Evolutionary conservation across 2,797 vertebrate genomes (phyloP).

Genomic region (Esox lucius): DNA sequence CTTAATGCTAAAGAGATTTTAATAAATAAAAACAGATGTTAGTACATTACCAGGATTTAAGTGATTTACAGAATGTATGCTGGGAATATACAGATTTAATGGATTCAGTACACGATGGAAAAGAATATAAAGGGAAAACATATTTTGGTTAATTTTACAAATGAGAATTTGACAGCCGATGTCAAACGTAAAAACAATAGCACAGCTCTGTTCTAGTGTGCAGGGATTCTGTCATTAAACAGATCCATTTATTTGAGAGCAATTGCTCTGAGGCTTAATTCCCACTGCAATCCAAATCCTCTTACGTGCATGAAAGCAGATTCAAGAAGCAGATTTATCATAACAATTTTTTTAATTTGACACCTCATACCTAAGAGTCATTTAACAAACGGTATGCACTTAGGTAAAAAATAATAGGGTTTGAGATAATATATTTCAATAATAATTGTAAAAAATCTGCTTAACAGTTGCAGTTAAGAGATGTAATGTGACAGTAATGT

Average conservation of each 20-base stretch:
- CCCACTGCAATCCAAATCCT: conserved; percentile 40
- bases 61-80: conserved; percentile 52
- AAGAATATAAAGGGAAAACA: conserved; percentile 18
- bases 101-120: conserved; percentile 8
- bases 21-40: conserved; percentile 54
- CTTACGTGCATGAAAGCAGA: conserved; percentile 31
- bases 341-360: conserved; percentile 33
- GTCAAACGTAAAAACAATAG: conserved; percentile 39
- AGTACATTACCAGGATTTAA: conserved; percentile 66
- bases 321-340: conserved; percentile 31
- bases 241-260: conserved; percentile 39
- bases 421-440: conserved; percentile 30
- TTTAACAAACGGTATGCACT: conserved; percentile 37
- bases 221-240: conserved; percentile 31
- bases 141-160: conserved; percentile 33
- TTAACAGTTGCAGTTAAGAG: conserved; percentile 22
- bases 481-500: conserved; percentile 21
- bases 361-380: conserved; percentile 30
- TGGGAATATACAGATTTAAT: conserved; percentile 1
- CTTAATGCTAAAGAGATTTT: conserved; percentile 47
- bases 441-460: conserved; percentile 20
- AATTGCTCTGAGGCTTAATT: conserved; percentile 49
- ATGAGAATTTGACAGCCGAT: conserved; percentile 30
- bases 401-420: conserved; percentile 22
- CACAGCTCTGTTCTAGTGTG: conserved; percentile 24